phyloP scores from a whole-genome alignment of 1,140 invertebrate species.

The Cylas formicarius region DNA sequence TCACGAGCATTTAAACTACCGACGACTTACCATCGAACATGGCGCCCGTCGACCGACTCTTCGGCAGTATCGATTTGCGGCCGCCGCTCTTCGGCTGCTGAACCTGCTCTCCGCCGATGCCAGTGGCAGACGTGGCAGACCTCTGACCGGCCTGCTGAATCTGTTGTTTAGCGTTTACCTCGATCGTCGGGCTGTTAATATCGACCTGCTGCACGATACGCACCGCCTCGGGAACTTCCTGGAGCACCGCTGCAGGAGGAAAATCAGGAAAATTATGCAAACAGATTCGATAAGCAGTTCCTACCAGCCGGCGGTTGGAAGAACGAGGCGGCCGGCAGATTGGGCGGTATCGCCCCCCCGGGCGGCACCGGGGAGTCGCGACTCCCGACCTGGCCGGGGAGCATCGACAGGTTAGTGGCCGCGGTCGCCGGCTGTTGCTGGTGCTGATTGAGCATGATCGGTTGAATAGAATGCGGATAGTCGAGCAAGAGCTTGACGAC shows the following conservation, averaged over 20 bases:
- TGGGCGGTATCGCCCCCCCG: slow-evolving; percentile 28
- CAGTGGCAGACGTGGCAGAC: slow-evolving; percentile 5
- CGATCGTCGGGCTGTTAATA: slow-evolving; percentile 22
- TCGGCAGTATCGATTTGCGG: slow-evolving; percentile 49
- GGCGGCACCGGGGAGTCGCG: slow-evolving; percentile 29
- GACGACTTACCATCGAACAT: slow-evolving; percentile 25
- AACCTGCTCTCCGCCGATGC: slow-evolving; percentile 11
- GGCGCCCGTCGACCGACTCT: slow-evolving; percentile 46
- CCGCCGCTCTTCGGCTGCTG: slow-evolving; percentile 33
- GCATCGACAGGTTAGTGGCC: slow-evolving; percentile 37
- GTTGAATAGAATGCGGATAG: slow-evolving; percentile 83
- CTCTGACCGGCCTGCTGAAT: slow-evolving; percentile 10
- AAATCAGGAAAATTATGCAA: too few species aligned
- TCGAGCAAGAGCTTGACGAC: slow-evolving; percentile 93
- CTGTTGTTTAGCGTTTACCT: slow-evolving; percentile 25
- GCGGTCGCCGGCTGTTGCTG: slow-evolving; percentile 38
- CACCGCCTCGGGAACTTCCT: slow-evolving; percentile 50
- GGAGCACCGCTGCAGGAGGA: slow-evolving; percentile 38
- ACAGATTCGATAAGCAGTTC: slow-evolving; percentile 1
- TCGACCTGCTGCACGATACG: slow-evolving; percentile 40
- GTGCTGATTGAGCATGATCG: slow-evolving; percentile 48
- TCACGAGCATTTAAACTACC: background rate
- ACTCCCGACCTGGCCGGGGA: slow-evolving; percentile 34
- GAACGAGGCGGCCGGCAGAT: slow-evolving; percentile 38
- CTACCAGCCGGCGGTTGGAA: slow-evolving; percentile 39